Conservation (phyloP, 2,797 vertebrate species). For the Bradypus variegatus region DNA sequence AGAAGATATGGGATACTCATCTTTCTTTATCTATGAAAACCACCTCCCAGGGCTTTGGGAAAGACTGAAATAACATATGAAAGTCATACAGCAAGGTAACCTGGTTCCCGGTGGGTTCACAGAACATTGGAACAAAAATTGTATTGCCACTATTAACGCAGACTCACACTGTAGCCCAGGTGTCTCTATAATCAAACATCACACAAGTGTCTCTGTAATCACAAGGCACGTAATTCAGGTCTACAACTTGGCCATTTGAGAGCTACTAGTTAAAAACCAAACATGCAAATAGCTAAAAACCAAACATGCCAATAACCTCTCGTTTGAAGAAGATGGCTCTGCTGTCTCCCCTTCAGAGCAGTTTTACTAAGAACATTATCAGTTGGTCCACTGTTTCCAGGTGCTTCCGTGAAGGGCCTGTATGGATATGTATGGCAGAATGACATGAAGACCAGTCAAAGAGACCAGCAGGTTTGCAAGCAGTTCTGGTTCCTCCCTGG, state of each 20-base stretch:
- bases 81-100: fast-evolving
- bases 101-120: background rate
- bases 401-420: background rate
- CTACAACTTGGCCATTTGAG: background rate
- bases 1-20: background rate
- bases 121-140: background rate
- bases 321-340: background rate
- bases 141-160: background rate
- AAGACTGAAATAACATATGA: background rate
- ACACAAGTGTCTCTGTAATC: background rate
- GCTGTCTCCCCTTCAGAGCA: background rate
- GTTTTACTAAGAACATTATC: background rate
- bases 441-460: fast-evolving
- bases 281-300: background rate
- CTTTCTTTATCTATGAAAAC: background rate
- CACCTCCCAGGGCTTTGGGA: background rate
- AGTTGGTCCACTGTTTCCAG: background rate
- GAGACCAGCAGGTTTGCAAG: background rate
- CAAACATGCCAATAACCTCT: background rate
- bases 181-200: background rate
- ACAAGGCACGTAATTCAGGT: background rate
- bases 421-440: background rate
- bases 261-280: background rate
- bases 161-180: background rate
- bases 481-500: background rate